phyloP scores from a whole-genome alignment of 1,140 invertebrate species.

The Hyposmocoma kahamanoa region DNA sequence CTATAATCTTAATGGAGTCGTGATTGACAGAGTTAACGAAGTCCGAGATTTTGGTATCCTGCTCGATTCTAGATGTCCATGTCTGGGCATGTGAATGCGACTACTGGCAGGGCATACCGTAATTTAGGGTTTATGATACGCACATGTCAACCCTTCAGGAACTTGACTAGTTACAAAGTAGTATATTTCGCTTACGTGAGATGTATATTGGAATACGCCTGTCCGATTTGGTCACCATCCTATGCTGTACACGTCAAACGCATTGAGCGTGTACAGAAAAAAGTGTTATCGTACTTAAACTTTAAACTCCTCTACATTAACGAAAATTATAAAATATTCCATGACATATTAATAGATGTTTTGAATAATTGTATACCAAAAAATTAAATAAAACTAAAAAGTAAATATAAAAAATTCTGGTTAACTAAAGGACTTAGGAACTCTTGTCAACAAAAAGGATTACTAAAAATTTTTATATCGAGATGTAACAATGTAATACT shows the following conservation, averaged over 20 bases:
- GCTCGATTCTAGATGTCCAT: constrained; percentile 5
- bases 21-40: neutral
- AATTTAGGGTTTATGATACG: neutral
- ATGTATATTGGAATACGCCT: neutral
- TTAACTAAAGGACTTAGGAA: too few species aligned
- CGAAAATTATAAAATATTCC: too few species aligned
- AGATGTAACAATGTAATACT: too few species aligned
- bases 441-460: too few species aligned
- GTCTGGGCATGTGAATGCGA: neutral
- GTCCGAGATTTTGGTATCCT: constrained; percentile 8
- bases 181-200: constrained; percentile 1
- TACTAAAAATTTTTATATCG: too few species aligned
- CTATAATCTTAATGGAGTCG: constrained; percentile 8
- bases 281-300: neutral
- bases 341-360: too few species aligned
- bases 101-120: neutral
- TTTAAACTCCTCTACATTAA: constrained; percentile 6
- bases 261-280: constrained; percentile 3
- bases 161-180: neutral
- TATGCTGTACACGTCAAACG: neutral
- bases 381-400: too few species aligned
- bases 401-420: too few species aligned
- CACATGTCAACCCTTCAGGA: neutral
- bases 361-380: too few species aligned
- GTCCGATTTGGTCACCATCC: constrained; percentile 3